Evolutionary conservation across 2,113 vertebrate species (phyloP), one percentile per base, ranked within the genome.

Genomic region (Pseudonaja textilis): DNA sequence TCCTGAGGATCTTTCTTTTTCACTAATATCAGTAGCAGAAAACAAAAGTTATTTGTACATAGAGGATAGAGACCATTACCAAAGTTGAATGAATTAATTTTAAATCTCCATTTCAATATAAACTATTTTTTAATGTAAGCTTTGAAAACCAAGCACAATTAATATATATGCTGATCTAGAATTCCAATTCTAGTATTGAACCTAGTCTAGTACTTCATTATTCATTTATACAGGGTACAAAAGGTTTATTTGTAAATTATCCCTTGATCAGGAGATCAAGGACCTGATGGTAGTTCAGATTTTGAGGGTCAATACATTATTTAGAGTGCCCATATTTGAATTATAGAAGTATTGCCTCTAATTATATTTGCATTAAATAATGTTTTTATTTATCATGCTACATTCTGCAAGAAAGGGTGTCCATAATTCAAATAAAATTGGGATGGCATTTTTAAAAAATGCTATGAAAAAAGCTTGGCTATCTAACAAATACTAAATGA

Each of bases 1-100:
- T 99, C 99, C 91, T 98, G 98, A 0, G 98, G 98, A 55, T 98
- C 99, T 54, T 98, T 98, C 97, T 98, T 99, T 95, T 98, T 99
- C 93, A 95, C 98, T 96, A 94, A 26, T 96, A 95, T n/a, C 8
- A 56, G 34, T n/a, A 34, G 8, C 8, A 39, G 22, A 39, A 89
- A 89, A 87, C n/a, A 52, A 87, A 42, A 3, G 96, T 22, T 18
- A 96, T 91, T 5, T 93, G 54, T 92, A 92, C 91, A 91, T 95
- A 57, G n/a, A 86, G 22, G 39, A 18, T 1, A 50, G 47, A 20
- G 5, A 59, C 16, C 47, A 91, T 85, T 85, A 39, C 20, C 18
- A 81, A 50, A 81, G 2, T 55, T 55, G 50, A 23, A 91, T 39
- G 4, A 91, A 9, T 20, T 74, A 20, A 81, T 39, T 81, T 39